phyloP scores from a whole-genome alignment of 2,888 invertebrate genomes.

The Nomada ruficornis region DNA sequence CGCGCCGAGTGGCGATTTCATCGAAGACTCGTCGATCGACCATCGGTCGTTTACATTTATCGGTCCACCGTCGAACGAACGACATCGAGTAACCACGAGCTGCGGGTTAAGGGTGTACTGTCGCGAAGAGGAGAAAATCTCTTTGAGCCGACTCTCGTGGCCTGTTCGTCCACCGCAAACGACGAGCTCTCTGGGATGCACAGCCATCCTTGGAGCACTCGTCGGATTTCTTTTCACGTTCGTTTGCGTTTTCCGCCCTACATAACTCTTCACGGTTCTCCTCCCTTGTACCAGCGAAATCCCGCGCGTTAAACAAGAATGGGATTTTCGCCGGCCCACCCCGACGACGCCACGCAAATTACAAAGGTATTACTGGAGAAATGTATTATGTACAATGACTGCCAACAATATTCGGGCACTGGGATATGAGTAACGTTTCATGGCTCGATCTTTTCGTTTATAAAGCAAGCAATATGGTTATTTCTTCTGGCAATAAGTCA shows the following conservation, averaged over 20 bases:
- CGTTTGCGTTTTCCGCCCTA: conserved; percentile 22
- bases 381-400: too few species aligned
- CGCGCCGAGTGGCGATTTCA: conserved; percentile 38
- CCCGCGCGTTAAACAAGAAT: not conserved
- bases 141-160: conserved; percentile 42
- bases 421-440: too few species aligned
- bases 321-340: not conserved
- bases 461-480: too few species aligned
- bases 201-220: not conserved
- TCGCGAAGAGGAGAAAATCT: conserved; percentile 21
- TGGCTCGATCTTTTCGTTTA: too few species aligned
- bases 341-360: not conserved
- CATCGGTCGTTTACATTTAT: conserved; percentile 43
- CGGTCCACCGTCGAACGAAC: conserved; percentile 35
- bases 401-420: too few species aligned
- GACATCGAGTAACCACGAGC: not conserved
- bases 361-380: not conserved
- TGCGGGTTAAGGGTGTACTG: not conserved
- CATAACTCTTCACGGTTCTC: conserved; percentile 6
- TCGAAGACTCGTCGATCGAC: conserved; percentile 46
- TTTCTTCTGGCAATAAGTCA: too few species aligned
- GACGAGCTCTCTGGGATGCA: conserved; percentile 44
- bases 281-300: not conserved
- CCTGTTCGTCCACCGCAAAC: conserved; percentile 45
- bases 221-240: conserved; percentile 37